phyloP scores from a whole-genome alignment of 2,888 invertebrate species.

The Meteorus colon region DNA sequence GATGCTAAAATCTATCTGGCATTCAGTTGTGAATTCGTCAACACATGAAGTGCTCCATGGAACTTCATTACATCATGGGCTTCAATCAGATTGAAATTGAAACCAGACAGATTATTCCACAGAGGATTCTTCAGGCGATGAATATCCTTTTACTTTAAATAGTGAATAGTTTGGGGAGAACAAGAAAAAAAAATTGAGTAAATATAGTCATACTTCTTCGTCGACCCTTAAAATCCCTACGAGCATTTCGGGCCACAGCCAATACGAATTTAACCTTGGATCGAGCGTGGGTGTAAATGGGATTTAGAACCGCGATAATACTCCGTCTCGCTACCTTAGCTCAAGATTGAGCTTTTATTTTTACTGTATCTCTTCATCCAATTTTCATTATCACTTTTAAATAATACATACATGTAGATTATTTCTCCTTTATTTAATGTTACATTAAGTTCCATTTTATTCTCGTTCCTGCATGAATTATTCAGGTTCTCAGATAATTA shows the following conservation, averaged over 20 bases:
- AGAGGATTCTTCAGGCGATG: not conserved
- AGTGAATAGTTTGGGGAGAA: not conserved
- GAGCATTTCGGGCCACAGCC: constrained; percentile 27
- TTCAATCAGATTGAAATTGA: not conserved
- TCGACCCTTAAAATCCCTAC: constrained; percentile 16
- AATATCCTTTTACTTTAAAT: constrained; percentile 8
- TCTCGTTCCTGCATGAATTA: not conserved
- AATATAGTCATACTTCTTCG: constrained; percentile 13
- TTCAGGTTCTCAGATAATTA: not conserved
- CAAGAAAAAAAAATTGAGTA: not conserved
- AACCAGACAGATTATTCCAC: not conserved
- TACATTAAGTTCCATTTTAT: not conserved
- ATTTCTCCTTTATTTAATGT: not conserved
- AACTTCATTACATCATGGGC: not conserved
- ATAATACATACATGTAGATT: not conserved
- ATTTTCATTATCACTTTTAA: constrained; percentile 16
- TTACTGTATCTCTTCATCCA: not conserved
- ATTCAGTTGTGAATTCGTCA: not conserved
- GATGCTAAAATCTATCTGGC: not conserved
- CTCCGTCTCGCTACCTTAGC: constrained; percentile 25
- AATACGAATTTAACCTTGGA: constrained; percentile 51
- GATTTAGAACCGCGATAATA: constrained; percentile 54
- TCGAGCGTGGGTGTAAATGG: constrained; percentile 53
- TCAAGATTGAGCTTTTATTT: not conserved
- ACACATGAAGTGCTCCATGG: not conserved